These are phyloP conservation scores for Tachycineta bicolor DNA, from an alignment of 2,113 vertebrate genomes.

Conservation along the genomic window DNA sequence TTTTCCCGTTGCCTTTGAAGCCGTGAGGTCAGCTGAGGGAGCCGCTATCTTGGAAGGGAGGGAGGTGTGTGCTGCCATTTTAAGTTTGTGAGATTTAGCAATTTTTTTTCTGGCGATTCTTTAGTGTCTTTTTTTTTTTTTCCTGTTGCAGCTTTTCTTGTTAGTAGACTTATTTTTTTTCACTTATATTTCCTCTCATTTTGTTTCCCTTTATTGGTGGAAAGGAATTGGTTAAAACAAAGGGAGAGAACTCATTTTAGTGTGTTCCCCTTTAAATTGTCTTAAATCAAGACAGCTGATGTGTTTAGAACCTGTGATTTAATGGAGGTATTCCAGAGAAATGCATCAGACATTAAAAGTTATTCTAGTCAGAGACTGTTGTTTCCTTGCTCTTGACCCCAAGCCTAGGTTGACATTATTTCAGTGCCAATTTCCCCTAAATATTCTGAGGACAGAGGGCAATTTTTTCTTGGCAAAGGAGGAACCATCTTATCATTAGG, in stretches of 20 bases:
- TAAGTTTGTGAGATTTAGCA: not conserved
- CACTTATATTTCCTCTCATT: not conserved
- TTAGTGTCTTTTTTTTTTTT: not conserved
- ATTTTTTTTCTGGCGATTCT: rapidly evolving
- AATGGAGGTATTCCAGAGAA: not conserved
- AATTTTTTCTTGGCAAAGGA: not conserved
- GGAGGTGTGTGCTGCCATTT: rapidly evolving
- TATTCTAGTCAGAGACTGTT: not conserved
- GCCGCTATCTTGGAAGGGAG: not conserved
- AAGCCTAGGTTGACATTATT: not conserved
- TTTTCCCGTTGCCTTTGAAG: not conserved
- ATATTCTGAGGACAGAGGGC: not conserved
- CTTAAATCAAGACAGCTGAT: not conserved
- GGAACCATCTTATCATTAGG: not conserved
- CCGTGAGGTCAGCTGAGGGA: not conserved
- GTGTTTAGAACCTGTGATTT: not conserved
- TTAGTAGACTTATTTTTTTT: not conserved
- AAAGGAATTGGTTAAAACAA: not conserved
- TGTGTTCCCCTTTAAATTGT: not conserved
- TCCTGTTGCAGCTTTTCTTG: not conserved
- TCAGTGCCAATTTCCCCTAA: not conserved
- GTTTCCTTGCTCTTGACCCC: not conserved
- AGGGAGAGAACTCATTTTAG: not conserved
- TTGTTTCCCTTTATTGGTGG: not conserved
- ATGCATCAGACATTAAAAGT: not conserved